A percentile compares a stretch with the other conserved stretches of the same genome.
These are phyloP conservation scores for Eupithecia dodoneata DNA, from an alignment of 2,888 invertebrate species.

Conservation along the genomic window DNA sequence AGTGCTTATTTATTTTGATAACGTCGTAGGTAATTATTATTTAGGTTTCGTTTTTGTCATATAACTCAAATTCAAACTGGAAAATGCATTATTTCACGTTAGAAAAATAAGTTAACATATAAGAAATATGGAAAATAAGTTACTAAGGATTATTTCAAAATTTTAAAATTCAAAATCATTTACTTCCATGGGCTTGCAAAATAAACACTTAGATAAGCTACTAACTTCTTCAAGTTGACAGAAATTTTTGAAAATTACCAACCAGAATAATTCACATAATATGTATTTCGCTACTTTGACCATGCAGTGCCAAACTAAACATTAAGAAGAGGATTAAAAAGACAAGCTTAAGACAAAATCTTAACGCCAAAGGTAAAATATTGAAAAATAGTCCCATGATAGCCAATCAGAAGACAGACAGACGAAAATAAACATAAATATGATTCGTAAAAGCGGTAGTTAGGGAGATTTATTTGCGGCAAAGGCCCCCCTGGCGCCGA, in stretches of 20 bases:
- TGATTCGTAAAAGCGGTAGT: constrained; percentile 55
- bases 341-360: background rate
- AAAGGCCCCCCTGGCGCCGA: constrained; percentile 74
- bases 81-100: too few relatives aligned
- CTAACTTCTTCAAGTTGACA: too few relatives aligned
- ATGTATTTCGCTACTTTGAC: background rate
- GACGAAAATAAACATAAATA: constrained; percentile 56
- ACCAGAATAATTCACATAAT: background rate
- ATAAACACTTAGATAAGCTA: too few relatives aligned
- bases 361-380: background rate
- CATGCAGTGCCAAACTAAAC: background rate
- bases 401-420: constrained; percentile 36
- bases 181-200: too few relatives aligned
- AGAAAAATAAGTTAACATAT: too few relatives aligned
- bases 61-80: too few relatives aligned
- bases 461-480: constrained; percentile 63
- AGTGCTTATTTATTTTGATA: background rate
- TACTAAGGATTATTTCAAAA: too few relatives aligned
- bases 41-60: background rate
- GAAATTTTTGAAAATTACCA: too few relatives aligned
- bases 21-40: background rate
- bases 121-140: too few relatives aligned
- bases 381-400: background rate
- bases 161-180: too few relatives aligned
- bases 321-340: background rate